These are phyloP conservation scores for Argyrosomus japonicus DNA, from an alignment of 2,113 vertebrate genomes.

Conservation along the genomic window DNA sequence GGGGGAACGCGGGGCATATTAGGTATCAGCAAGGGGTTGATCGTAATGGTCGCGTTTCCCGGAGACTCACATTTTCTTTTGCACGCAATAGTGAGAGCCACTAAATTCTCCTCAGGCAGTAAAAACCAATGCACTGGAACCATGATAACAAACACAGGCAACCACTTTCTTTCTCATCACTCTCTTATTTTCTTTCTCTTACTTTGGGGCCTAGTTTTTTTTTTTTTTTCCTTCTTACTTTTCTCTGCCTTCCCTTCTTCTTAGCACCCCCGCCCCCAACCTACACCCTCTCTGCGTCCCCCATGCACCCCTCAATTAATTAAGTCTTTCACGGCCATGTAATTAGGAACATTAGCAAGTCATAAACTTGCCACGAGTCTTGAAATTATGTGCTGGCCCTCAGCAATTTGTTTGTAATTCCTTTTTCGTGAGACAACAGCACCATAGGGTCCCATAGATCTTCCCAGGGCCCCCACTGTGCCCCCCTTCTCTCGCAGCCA, in stretches of 20 bases:
- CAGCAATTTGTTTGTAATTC: slow-evolving; percentile 99
- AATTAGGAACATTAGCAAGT: slow-evolving; percentile 99
- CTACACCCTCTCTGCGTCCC: slow-evolving; percentile 51
- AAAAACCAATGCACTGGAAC: slow-evolving; percentile 99
- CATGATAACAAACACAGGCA: slow-evolving; percentile 97
- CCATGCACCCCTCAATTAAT: slow-evolving; percentile 97
- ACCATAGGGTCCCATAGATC: slow-evolving; percentile 95
- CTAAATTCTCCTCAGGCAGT: slow-evolving; percentile 99
- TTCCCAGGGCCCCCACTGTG: slow-evolving; percentile 90
- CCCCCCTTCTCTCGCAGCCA: slow-evolving; percentile 73
- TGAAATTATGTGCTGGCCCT: slow-evolving; percentile 99
- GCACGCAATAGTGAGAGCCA: slow-evolving; percentile 94
- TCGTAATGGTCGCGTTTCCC: slow-evolving; percentile 97
- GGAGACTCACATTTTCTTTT: slow-evolving; percentile 99
- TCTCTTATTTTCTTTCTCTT: slow-evolving; percentile 68
- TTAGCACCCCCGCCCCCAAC: slow-evolving; percentile 28
- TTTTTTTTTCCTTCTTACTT: slow-evolving; percentile 42
- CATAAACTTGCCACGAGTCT: slow-evolving; percentile 99
- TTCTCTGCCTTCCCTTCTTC: slow-evolving; percentile 50
- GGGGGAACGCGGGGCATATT: slow-evolving; percentile 97
- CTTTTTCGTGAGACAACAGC: slow-evolving; percentile 94
- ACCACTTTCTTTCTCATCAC: slow-evolving; percentile 79
- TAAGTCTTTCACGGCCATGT: slow-evolving; percentile 99
- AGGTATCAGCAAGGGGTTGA: slow-evolving; percentile 99
- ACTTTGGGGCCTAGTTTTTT: slow-evolving; percentile 65